Conservation (phyloP, 2,797 vertebrate species). For the Danio aesculapii region DNA sequence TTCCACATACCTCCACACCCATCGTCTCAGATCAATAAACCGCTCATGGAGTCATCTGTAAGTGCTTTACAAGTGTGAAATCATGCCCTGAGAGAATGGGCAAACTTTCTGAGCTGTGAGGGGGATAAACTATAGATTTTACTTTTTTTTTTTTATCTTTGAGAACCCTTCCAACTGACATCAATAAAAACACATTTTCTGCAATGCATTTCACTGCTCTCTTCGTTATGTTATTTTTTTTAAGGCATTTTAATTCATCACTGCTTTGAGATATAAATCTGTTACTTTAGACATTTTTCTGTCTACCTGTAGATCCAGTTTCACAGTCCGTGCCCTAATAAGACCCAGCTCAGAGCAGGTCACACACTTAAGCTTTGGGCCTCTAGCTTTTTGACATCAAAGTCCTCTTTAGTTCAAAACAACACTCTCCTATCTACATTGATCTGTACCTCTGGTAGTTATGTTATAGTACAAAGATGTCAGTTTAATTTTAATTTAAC, state of each 20-base stretch:
- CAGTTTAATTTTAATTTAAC: background rate
- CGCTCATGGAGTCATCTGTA: slow-evolving; percentile 78
- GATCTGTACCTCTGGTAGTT: background rate
- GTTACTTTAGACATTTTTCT: slow-evolving; percentile 17
- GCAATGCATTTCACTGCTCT: slow-evolving; percentile 8
- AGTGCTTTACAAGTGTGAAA: slow-evolving; percentile 81
- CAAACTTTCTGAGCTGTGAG: slow-evolving; percentile 74
- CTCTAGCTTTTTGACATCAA: background rate
- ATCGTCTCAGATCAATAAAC: slow-evolving; percentile 76
- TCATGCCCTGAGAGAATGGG: slow-evolving; percentile 74
- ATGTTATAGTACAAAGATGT: background rate
- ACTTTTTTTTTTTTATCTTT: slow-evolving; percentile 75
- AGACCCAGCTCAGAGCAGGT: slow-evolving; percentile 7
- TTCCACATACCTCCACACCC: slow-evolving; percentile 65
- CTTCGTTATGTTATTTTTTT: background rate
- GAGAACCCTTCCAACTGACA: slow-evolving; percentile 74
- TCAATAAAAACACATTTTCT: slow-evolving; percentile 69
- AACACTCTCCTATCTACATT: background rate
- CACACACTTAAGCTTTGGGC: slow-evolving; percentile 5
- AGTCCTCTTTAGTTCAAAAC: background rate
- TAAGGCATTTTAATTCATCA: slow-evolving; percentile 57
- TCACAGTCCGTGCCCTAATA: slow-evolving; percentile 41
- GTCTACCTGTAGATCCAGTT: slow-evolving; percentile 46
- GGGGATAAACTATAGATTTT: slow-evolving; percentile 62
- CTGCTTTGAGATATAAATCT: slow-evolving; percentile 49